Evolutionary conservation across 2,113 vertebrate genomes (phyloP), one percentile per base, ranked within the genome.

Genomic region (Myotis davidii): DNA sequence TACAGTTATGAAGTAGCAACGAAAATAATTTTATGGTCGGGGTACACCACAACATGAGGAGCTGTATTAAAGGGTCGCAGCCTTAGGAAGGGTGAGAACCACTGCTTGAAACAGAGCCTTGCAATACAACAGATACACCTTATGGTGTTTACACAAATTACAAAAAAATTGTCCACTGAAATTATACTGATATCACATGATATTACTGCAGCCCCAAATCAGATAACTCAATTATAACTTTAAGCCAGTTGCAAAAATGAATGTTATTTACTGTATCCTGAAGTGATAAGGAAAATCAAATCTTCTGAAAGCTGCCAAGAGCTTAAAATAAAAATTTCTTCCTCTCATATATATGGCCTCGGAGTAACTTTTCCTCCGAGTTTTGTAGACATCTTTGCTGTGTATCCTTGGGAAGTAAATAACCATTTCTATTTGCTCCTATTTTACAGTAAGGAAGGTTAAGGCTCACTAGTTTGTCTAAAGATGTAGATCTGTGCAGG

Each of bases 271-370:
- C 70, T 69, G 37, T 67, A 91, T 54, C 1, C 1, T 3, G 37
- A 14, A 14, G 37, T 48, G 50, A 93, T 88, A 77, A 83, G 70
- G 59, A 37, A 42, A 65, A 87, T 48, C 23, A 25, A 16, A 25
- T 78, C 54, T 79, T 81, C 23, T n/a, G 45, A 72, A 88, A 65
- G 72, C 50, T 77, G 79, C 50, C 0, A 1, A 87, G 59, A 93
- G 59, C 70, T 72, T 77, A 29, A 52, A 70, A 90, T 29, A 79
- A 88, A 77, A 34, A 56, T 67, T 90, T 74, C 37, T 67, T 97
- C 25, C 13, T 76, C 14, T 91, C 13, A 20, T 14, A 10, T 52
- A 37, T 18, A 52, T 14, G n/a, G 29, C 20, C 52, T 45, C 52
- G 25, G 42, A 91, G 76, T 88, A 81, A 52, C 25, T 45, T 37